Base-by-base conservation (phyloP, 1,140 invertebrate genomes). In the Chrysoperla carnea region DNA sequence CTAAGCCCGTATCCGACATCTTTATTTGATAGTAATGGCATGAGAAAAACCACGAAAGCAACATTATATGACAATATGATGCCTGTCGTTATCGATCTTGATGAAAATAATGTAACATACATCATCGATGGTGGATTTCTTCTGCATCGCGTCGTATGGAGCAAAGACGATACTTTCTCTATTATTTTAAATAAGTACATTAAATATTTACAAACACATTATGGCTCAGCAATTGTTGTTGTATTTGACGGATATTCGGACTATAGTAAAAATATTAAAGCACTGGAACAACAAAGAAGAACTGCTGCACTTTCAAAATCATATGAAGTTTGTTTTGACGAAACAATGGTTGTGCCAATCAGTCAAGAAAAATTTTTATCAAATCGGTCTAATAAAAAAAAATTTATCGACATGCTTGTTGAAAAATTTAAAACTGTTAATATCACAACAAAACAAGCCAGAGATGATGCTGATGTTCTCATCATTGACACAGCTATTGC, bases 21-120 rank as follows among this genome's bases (percentile, higher is more conserved):
- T 42, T 39, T 65, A 49, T 65, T 61, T 55, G 52, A 58, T 52
- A 53, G 47, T 46, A 39, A 50, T 53, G 55, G 56, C 45, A 62
- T 62, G 59, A 47, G 55, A 50, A 61, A n/a, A 59, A 54, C 50
- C 6, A 51, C 42, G 14, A 61, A 62, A 54, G 43, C 57, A 6
- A 39, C 51, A 48, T 50, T 63, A 17, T 62, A 59, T 50, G 49
- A 59, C 37, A 50, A 49, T 43, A 49, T 56, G 46, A 47, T 13
- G 14, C 46, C 52, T 40, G 37, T 52, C 23, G 43, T 46, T 52
- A 45, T 53, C 28, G 54, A 44, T 46, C 45, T 54, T 42, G 40
- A 57, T 50, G 49, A 57, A 48, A 51, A 51, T 52, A 56, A 60
- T 57, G 49, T 48, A 28, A 54, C 50, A 36, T 54, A 48, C 47